Conservation (phyloP, 1,140 invertebrate genomes). For the Drosophila ananassae region DNA sequence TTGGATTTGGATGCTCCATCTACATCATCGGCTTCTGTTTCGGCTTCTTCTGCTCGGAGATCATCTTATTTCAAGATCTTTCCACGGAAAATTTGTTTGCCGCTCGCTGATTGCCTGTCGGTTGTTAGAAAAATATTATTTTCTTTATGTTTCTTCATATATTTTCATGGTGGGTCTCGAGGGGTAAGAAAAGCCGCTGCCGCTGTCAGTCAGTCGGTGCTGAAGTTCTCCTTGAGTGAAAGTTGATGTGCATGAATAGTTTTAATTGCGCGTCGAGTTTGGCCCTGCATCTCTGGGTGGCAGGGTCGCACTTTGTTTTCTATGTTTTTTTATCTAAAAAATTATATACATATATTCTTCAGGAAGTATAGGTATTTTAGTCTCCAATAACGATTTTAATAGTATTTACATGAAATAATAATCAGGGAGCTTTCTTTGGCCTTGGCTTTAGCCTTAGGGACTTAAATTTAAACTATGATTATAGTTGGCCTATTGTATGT, state of each 20-base stretch:
- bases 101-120: slow-evolving; percentile 71
- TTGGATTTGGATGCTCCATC: slow-evolving; percentile 21
- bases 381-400: background rate
- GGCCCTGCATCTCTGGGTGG: slow-evolving; percentile 54
- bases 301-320: slow-evolving; percentile 33
- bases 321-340: slow-evolving; percentile 13
- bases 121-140: slow-evolving; percentile 82
- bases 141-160: slow-evolving; percentile 58
- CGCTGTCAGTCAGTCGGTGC: slow-evolving; percentile 66
- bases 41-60: slow-evolving; percentile 51
- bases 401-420: too few relatives aligned
- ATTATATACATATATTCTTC: background rate
- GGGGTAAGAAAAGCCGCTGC: slow-evolving; percentile 57
- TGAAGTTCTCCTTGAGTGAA: slow-evolving; percentile 70
- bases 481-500: too few relatives aligned
- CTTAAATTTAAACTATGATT: too few relatives aligned
- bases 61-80: slow-evolving; percentile 75
- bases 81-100: slow-evolving; percentile 62
- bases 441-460: too few relatives aligned
- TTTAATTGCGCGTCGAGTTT: slow-evolving; percentile 79
- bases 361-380: slow-evolving; percentile 6
- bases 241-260: slow-evolving; percentile 81
- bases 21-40: slow-evolving; percentile 31
- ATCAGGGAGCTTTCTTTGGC: too few relatives aligned
- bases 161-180: slow-evolving; percentile 26